These are phyloP conservation scores for Yponomeuta cagnagella DNA, from an alignment of 2,888 invertebrate species.

Conservation along the genomic window DNA sequence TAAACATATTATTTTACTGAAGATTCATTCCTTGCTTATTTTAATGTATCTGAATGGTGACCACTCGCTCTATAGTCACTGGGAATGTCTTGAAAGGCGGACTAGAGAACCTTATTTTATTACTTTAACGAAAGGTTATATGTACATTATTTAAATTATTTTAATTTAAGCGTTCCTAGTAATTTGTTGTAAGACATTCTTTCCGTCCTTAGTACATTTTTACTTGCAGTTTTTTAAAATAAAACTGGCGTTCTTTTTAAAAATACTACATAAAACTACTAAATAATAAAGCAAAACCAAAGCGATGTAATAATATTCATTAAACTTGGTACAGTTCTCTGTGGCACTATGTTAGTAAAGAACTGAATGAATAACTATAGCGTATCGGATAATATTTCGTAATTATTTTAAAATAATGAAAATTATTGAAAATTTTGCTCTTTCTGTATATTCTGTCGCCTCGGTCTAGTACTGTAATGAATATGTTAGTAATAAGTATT, in stretches of 20 bases:
- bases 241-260: too few relatives aligned
- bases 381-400: conserved; percentile 22
- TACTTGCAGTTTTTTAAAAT: conserved; percentile 10
- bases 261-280: conserved; percentile 7
- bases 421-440: conserved; percentile 31
- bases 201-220: conserved; percentile 20
- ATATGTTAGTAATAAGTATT: conserved; percentile 56
- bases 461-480: conserved; percentile 42
- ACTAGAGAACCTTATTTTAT: too few relatives aligned
- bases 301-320: conserved; percentile 22
- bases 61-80: too few relatives aligned
- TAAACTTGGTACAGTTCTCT: conserved; percentile 17
- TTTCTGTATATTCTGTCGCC: conserved; percentile 43
- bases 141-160: conserved; percentile 37
- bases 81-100: too few relatives aligned
- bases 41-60: too few relatives aligned
- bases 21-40: too few relatives aligned
- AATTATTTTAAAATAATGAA: conserved; percentile 25
- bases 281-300: conserved; percentile 17
- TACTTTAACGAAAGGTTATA: too few relatives aligned
- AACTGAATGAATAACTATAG: conserved; percentile 44
- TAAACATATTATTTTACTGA: too few relatives aligned
- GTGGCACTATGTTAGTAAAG: conserved; percentile 33
- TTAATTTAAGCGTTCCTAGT: conserved; percentile 9
- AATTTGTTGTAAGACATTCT: conserved; percentile 14